Base-by-base conservation (phyloP, 2,113 vertebrate genomes). In the Chaetodon auriga region DNA sequence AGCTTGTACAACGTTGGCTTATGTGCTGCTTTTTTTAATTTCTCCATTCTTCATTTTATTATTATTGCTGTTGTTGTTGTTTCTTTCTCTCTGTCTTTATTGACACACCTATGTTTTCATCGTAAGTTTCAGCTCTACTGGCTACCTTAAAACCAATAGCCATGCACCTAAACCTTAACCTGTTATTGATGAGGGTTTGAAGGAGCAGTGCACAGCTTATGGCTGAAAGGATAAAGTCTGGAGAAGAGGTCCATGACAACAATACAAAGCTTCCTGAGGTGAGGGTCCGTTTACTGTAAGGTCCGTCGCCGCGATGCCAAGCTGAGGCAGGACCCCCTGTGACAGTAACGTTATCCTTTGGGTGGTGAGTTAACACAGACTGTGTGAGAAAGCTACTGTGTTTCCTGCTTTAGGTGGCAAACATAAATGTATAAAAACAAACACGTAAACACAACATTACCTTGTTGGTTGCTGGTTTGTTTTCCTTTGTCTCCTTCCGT, bases 401-500 rank as follows among this genome's bases (percentile, higher is more conserved):
- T 25, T 46, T 36, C 11, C 9, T 36, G 11, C 5, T 61, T 45
- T 38, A 54, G 14, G 1, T 21, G 1, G 7, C 0, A 0, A 21
- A 41, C 5, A 46, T 1, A 43, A 15, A 23, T 38, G 4, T 7
- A 2, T 58, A 14, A 54, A 41, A 18, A 0, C 6, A 18, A 65
- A 61, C 6, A 74, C 18, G 3, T 11, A 4, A 53, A 68, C 78
- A 13, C 48, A 5, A 43, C 9, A 30, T 43, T 43, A 91, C 93
- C 87, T 91, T 77, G 30, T 51, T 65, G 12, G 51, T 16, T 36
- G 78, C 93, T 2, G 93, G 94, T 48, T 91, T 91, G 92, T 96
- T 96, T 85, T 96, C 95, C 83, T 96, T 96, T 49, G 92, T 93
- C 21, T 92, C 93, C 21, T 87, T 84, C 25, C 38, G 77, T 43